A percentile compares a stretch with the other conserved stretches of the same genome.
Conservation (phyloP, 2,797 vertebrate genomes). For the Sebastes taczanowskii region DNA sequence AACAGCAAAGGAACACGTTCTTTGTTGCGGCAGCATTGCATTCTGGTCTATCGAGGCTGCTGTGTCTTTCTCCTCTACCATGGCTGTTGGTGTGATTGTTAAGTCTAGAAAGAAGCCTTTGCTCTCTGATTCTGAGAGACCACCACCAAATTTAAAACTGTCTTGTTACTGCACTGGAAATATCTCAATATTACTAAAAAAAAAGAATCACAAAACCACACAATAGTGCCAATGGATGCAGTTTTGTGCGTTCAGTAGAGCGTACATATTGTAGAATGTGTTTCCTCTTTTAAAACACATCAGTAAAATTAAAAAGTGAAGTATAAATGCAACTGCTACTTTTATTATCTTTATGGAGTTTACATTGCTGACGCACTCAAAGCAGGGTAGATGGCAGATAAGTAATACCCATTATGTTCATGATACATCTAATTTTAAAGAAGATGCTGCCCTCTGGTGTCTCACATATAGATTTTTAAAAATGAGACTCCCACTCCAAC, state of each 20-base stretch:
- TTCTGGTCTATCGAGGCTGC: background rate
- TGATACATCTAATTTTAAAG: conserved; percentile 23
- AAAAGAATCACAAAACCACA: background rate
- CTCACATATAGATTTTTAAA: background rate
- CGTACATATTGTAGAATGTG: background rate
- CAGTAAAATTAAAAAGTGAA: background rate
- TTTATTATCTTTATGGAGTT: background rate
- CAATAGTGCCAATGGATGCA: no score
- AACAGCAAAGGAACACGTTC: background rate
- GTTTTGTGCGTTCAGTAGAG: background rate
- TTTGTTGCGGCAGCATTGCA: background rate
- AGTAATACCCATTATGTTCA: background rate
- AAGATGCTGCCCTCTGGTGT: conserved; percentile 79
- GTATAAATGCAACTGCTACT: background rate
- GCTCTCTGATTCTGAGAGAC: background rate
- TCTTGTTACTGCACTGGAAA: background rate
- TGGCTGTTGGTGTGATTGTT: background rate
- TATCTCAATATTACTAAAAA: background rate
- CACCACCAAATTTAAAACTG: background rate
- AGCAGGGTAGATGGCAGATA: background rate
- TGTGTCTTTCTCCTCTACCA: background rate
- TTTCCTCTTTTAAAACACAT: background rate
- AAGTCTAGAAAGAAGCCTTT: background rate
- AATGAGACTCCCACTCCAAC: background rate
- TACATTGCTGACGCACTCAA: background rate